These are phyloP conservation scores for Atta texana DNA, from an alignment of 1,140 invertebrate genomes.

Conservation along the genomic window DNA sequence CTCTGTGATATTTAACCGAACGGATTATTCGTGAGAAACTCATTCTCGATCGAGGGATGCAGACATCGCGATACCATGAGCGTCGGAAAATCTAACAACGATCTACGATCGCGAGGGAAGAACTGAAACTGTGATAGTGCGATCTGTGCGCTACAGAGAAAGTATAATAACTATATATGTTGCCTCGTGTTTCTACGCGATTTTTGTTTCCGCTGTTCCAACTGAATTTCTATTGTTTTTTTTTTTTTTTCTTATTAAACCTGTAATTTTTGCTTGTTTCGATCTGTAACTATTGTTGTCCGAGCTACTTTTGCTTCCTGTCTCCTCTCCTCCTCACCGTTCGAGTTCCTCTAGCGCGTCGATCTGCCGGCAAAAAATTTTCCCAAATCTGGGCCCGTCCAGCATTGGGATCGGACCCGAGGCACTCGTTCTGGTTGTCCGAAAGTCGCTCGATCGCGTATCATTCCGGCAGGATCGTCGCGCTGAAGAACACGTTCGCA, in stretches of 20 bases:
- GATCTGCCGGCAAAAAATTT: slow-evolving; percentile 65
- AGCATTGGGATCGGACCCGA: slow-evolving; percentile 40
- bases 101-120: slow-evolving; percentile 67
- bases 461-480: slow-evolving; percentile 64
- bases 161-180: slow-evolving; percentile 52
- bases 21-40: slow-evolving; percentile 5
- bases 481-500: slow-evolving; percentile 66
- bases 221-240: neutral
- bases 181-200: slow-evolving; percentile 66
- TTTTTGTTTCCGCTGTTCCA: slow-evolving; percentile 62
- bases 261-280: slow-evolving; percentile 34
- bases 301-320: slow-evolving; percentile 65
- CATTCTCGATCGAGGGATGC: slow-evolving; percentile 62
- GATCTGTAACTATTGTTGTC: slow-evolving; percentile 55
- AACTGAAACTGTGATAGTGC: slow-evolving; percentile 62
- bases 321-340: slow-evolving; percentile 72
- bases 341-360: slow-evolving; percentile 64
- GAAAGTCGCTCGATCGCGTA: slow-evolving; percentile 16
- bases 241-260: slow-evolving; percentile 14
- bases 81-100: slow-evolving; percentile 67
- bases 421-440: slow-evolving; percentile 52
- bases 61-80: slow-evolving; percentile 49
- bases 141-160: slow-evolving; percentile 57
- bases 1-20: neutral
- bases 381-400: slow-evolving; percentile 61